A percentile compares a stretch with the other conserved stretches of the same genome.
Conservation (phyloP, 2,888 invertebrate genomes). For the Ferrisia virgata region DNA sequence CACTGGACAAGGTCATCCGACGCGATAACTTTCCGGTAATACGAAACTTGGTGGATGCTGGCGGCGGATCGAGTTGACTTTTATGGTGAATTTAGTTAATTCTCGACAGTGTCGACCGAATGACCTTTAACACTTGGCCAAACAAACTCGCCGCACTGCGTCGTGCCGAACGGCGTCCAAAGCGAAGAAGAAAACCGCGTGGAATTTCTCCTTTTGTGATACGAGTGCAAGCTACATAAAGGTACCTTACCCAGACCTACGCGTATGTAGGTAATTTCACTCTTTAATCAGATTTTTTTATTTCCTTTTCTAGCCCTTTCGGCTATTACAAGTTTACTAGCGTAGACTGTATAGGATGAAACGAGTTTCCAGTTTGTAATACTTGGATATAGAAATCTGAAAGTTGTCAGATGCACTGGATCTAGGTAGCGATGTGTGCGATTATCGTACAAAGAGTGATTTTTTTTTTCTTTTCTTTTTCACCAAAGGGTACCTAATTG, state of each 20-base stretch:
- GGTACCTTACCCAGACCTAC: no score
- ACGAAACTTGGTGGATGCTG: constrained; percentile 21
- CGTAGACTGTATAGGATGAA: no score
- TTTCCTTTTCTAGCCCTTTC: not conserved
- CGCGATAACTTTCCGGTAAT: constrained; percentile 21
- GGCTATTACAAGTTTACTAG: not conserved
- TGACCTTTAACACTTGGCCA: constrained; percentile 41
- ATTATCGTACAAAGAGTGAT: no score
- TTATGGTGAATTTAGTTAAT: constrained; percentile 23
- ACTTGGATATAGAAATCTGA: not conserved
- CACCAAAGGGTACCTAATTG: no score
- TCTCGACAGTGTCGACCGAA: constrained; percentile 18
- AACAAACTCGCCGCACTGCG: no score
- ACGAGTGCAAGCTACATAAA: no score
- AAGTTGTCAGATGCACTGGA: not conserved
- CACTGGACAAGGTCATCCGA: constrained; percentile 39
- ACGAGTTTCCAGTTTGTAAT: no score
- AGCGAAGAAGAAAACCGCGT: not conserved
- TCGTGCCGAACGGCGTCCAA: not conserved
- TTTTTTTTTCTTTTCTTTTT: no score
- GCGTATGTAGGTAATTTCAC: constrained; percentile 38
- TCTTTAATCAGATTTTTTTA: constrained; percentile 15
- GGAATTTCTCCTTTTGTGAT: constrained; percentile 20
- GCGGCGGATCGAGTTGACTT: constrained; percentile 29
- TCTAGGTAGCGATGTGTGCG: no score